phyloP scores from a whole-genome alignment of 64 coral and sea anemone species.

The Porites australiensis region DNA sequence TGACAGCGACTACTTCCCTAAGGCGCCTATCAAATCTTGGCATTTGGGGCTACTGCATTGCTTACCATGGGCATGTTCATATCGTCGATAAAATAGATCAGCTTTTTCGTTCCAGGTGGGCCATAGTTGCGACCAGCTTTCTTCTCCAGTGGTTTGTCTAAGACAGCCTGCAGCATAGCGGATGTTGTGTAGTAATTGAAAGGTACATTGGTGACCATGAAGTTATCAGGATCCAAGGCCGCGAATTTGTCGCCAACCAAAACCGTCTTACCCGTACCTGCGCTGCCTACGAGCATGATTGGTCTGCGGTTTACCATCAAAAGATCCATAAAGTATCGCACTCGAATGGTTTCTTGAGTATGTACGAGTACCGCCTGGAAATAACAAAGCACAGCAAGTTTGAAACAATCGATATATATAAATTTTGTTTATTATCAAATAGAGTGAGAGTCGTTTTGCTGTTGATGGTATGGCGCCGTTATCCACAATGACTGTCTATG shows the following conservation, averaged over 20 bases:
- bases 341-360: slow-evolving; percentile 96
- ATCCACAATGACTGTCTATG: too few species aligned
- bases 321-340: slow-evolving; percentile 98
- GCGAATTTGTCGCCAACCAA: slow-evolving; percentile 94
- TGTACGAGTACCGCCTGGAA: slow-evolving; percentile 96
- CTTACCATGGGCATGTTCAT: slow-evolving; percentile 99
- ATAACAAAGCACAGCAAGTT: background rate
- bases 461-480: too few species aligned
- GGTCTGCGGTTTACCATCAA: slow-evolving; percentile 97
- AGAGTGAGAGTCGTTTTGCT: too few species aligned
- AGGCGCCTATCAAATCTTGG: too few species aligned
- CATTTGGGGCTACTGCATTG: background rate
- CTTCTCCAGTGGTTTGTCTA: slow-evolving; percentile 98
- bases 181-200: slow-evolving; percentile 99
- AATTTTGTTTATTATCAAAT: too few species aligned
- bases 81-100: slow-evolving; percentile 98
- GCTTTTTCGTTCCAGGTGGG: slow-evolving; percentile 94
- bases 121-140: slow-evolving; percentile 99
- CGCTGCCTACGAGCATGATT: slow-evolving; percentile 98
- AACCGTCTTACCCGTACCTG: slow-evolving; percentile 97
- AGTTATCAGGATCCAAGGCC: slow-evolving; percentile 85
- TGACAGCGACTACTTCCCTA: too few species aligned
- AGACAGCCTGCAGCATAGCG: slow-evolving; percentile 94
- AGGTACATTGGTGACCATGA: slow-evolving; percentile 95
- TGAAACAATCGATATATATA: too few species aligned